These are phyloP conservation scores for Penaeus chinensis DNA, from an alignment of 1,140 invertebrate genomes.

Conservation along the genomic window DNA sequence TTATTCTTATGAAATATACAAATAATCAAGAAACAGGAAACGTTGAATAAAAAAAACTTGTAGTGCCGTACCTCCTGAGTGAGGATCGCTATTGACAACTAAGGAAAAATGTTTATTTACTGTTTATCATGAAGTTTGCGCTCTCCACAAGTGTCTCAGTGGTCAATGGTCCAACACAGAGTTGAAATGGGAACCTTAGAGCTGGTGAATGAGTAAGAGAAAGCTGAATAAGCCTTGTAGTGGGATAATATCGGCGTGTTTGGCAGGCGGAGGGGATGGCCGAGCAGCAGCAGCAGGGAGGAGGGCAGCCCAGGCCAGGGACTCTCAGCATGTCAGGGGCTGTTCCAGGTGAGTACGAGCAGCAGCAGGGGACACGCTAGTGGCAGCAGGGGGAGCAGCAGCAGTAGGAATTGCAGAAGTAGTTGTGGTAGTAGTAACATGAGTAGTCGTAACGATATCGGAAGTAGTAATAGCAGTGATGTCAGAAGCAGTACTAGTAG, in stretches of 20 bases:
- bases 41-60: too few relatives aligned
- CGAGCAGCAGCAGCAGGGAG: constrained; percentile 33
- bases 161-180: not conserved
- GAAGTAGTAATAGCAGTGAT: too few relatives aligned
- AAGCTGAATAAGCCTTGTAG: not conserved
- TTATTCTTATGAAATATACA: too few relatives aligned
- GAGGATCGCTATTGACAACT: constrained; percentile 47
- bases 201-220: not conserved
- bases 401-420: not conserved
- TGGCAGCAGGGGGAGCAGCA: not conserved
- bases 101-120: not conserved
- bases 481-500: too few relatives aligned
- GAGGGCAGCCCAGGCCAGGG: constrained; percentile 29
- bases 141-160: not conserved
- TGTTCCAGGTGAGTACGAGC: constrained; percentile 20
- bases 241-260: not conserved
- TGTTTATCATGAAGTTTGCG: constrained; percentile 5
- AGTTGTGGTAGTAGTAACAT: not conserved
- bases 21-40: too few relatives aligned
- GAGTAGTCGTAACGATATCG: too few relatives aligned
- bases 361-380: not conserved
- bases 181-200: constrained; percentile 36
- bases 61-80: too few relatives aligned
- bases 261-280: constrained; percentile 27
- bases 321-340: constrained; percentile 37